Percentiles rank a stretch among this genome's conserved stretches.
Evolutionary conservation across 2,888 invertebrate genomes (phyloP).

Genomic region (Ectropis crepuscularia): DNA sequence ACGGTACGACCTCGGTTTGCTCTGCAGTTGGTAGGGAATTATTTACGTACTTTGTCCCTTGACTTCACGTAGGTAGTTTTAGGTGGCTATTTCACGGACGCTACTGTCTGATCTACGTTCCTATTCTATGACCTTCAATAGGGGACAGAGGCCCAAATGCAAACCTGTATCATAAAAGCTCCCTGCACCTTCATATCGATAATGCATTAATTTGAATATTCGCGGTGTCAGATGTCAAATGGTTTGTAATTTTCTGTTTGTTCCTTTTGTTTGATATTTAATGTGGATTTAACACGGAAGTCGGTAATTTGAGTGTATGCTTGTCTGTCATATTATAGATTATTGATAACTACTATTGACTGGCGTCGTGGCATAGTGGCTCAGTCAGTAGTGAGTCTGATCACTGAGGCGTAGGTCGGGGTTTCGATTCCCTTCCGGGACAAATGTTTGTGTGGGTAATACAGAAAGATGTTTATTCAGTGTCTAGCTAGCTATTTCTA

Average conservation of each 20-base stretch:
- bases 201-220: slow-evolving; percentile 85
- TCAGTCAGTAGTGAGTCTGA: no score
- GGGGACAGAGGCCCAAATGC: slow-evolving; percentile 29
- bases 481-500: no score
- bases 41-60: no score
- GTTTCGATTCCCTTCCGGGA: no score
- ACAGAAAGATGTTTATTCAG: no score
- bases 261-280: slow-evolving; percentile 62
- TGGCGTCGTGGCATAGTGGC: no score
- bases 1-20: no score
- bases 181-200: slow-evolving; percentile 79
- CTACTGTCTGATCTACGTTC: not conserved
- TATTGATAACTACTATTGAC: slow-evolving; percentile 4
- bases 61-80: no score
- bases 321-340: slow-evolving; percentile 34
- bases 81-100: no score
- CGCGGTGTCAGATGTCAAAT: slow-evolving; percentile 85
- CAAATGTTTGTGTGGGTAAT: no score
- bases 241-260: slow-evolving; percentile 81
- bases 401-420: no score
- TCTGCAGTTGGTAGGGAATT: no score
- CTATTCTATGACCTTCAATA: slow-evolving; percentile 25
- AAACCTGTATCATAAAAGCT: slow-evolving; percentile 61
- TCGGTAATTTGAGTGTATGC: slow-evolving; percentile 40
- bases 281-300: slow-evolving; percentile 68